Conservation (phyloP, 2,797 vertebrate genomes). For the Dermochelys coriacea region DNA sequence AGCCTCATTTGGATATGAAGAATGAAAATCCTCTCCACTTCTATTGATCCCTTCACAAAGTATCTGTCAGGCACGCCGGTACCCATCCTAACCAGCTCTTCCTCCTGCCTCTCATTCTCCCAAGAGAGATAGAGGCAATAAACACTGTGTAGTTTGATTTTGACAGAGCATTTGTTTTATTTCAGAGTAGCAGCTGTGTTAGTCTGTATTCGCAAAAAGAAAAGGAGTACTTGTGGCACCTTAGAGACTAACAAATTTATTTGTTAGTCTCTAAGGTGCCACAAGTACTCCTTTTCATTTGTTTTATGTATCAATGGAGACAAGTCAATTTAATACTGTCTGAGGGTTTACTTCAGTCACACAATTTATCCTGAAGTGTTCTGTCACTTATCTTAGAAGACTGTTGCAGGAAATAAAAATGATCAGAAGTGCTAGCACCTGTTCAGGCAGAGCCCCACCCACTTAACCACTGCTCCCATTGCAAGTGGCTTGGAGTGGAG, state of each 20-base stretch:
- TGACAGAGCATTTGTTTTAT: neutral
- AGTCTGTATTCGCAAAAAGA: too few species aligned
- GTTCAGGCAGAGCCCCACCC: neutral
- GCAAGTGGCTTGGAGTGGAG: neutral
- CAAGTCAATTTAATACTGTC: neutral
- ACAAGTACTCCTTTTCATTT: too few species aligned
- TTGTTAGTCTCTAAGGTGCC: too few species aligned
- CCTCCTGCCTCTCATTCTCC: neutral
- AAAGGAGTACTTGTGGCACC: too few species aligned
- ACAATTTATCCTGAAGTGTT: neutral
- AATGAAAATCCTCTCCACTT: neutral
- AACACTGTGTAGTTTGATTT: neutral
- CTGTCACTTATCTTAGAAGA: neutral
- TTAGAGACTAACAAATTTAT: too few species aligned
- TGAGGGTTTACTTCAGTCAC: neutral
- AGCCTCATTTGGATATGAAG: neutral
- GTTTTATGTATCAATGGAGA: neutral
- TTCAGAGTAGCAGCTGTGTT: too few species aligned
- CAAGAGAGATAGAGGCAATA: neutral
- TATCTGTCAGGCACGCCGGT: neutral
- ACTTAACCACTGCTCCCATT: neutral
- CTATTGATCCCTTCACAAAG: neutral
- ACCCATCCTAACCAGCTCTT: neutral
- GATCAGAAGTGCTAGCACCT: neutral
- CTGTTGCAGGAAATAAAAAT: neutral